Conservation (phyloP, 2,888 invertebrate genomes). For the Ormyrus nitidulus region DNA sequence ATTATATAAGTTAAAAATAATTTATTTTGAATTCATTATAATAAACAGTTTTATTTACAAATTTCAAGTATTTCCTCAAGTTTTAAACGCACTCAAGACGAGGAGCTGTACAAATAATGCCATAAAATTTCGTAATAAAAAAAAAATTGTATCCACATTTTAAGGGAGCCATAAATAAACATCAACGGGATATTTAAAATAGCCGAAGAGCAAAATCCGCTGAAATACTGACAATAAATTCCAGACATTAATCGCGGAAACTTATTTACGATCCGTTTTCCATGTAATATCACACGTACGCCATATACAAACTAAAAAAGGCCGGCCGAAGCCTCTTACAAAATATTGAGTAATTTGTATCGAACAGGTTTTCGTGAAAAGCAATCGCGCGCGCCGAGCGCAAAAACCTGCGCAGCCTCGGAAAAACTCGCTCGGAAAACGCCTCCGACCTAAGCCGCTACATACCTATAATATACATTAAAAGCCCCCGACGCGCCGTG, state of each 20-base stretch:
- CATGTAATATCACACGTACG: constrained; percentile 6
- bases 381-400: background rate
- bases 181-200: constrained; percentile 17
- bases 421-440: constrained; percentile 6
- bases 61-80: too few relatives aligned
- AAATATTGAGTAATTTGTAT: constrained; percentile 33
- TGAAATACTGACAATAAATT: constrained; percentile 1
- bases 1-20: too few relatives aligned
- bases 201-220: background rate
- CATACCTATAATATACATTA: too few relatives aligned
- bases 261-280: constrained; percentile 10
- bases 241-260: constrained; percentile 20
- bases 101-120: too few relatives aligned
- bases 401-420: background rate
- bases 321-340: background rate
- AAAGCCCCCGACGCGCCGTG: too few relatives aligned
- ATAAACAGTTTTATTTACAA: too few relatives aligned
- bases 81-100: too few relatives aligned
- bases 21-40: too few relatives aligned
- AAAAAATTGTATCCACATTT: too few relatives aligned
- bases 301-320: background rate
- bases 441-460: background rate
- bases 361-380: constrained; percentile 14
- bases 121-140: too few relatives aligned
- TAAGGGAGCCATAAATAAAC: background rate